A percentile compares a stretch with the other conserved stretches of the same genome.
Evolutionary conservation across 2,888 invertebrate species (phyloP).

Genomic region (Scaptomyza tumidula): DNA sequence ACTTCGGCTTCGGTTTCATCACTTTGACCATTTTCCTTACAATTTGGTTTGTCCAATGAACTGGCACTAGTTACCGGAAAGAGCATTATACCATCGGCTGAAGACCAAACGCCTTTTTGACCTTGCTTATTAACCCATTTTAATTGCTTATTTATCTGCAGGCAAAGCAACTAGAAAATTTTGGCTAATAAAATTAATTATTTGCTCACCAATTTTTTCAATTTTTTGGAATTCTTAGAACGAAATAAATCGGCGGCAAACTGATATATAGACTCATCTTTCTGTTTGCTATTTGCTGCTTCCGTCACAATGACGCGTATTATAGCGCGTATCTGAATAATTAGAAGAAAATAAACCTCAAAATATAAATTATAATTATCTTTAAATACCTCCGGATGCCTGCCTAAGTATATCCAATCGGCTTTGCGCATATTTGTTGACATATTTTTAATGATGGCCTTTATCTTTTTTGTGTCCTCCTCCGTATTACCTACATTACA

Average conservation of each 20-base stretch:
- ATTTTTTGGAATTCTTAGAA: conserved; percentile 8
- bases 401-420: conserved; percentile 56
- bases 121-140: conserved; percentile 52
- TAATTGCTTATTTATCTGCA: conserved; percentile 59
- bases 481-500: background rate
- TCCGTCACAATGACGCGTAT: conserved; percentile 56
- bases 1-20: background rate
- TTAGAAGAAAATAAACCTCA: background rate
- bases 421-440: conserved; percentile 47
- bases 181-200: background rate
- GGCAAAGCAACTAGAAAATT: background rate
- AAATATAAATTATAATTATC: background rate
- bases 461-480: conserved; percentile 25
- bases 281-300: conserved; percentile 20
- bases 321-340: conserved; percentile 49
- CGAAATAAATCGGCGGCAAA: conserved; percentile 47
- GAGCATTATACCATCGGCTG: conserved; percentile 28
- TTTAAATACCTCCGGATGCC: conserved; percentile 52
- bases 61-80: conserved; percentile 34
- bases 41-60: conserved; percentile 4
- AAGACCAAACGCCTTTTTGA: conserved; percentile 32
- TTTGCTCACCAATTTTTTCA: conserved; percentile 29
- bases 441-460: conserved; percentile 42
- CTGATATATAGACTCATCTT: conserved; percentile 33
- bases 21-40: conserved; percentile 5